A percentile compares a stretch with the other conserved stretches of the same genome.
Conservation (phyloP, 2,797 vertebrate genomes). For the Urocyon cinereoargenteus region DNA sequence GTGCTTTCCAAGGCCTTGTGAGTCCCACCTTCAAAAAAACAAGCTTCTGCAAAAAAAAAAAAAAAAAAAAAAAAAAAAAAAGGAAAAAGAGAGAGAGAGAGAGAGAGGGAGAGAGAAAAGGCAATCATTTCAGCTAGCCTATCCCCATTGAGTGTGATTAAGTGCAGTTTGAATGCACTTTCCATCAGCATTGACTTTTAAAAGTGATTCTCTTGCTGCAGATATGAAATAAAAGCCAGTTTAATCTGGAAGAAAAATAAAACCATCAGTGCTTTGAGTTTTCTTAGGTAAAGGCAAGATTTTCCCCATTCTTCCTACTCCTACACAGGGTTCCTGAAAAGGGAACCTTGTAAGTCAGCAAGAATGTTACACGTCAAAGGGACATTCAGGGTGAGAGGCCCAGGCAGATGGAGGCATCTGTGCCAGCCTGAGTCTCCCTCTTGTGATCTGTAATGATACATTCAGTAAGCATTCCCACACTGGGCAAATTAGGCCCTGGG, state of each 20-base stretch:
- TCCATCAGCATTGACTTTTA: constrained; percentile 45
- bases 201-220: constrained; percentile 57
- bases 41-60: constrained; percentile 42
- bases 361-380: constrained; percentile 4
- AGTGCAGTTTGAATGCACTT: constrained; percentile 54
- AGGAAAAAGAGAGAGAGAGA: too few species aligned
- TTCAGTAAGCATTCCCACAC: not conserved
- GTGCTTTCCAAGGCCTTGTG: not conserved
- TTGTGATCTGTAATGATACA: not conserved
- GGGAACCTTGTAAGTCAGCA: not conserved
- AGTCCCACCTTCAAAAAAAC: constrained; percentile 40
- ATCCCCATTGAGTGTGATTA: constrained; percentile 11
- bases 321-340: not conserved
- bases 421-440: not conserved
- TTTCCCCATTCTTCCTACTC: constrained; percentile 45
- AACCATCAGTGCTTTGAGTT: constrained; percentile 30
- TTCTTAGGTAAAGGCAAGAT: constrained; percentile 41
- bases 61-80: too few species aligned
- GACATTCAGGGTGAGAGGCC: not conserved
- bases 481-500: not conserved
- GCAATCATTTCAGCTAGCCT: not conserved
- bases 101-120: not conserved
- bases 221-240: constrained; percentile 56
- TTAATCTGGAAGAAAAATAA: constrained; percentile 69
- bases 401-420: not conserved